Conservation (phyloP, 2,113 vertebrate species). For the Tachysurus fulvidraco region DNA sequence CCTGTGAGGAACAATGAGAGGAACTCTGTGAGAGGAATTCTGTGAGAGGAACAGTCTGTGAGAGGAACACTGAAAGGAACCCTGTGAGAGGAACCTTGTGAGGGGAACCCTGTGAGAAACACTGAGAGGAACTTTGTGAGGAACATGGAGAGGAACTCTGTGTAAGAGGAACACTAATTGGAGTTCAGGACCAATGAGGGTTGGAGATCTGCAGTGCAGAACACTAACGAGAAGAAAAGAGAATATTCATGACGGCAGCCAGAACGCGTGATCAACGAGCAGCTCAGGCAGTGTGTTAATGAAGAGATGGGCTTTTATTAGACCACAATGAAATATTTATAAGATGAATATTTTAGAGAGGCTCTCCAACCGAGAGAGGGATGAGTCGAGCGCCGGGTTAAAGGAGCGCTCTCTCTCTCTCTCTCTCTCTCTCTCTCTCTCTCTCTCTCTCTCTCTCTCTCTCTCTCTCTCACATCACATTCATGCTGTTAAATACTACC, state of each 20-base stretch:
- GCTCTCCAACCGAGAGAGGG: slow-evolving; percentile 42
- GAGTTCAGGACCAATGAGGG: slow-evolving; percentile 35
- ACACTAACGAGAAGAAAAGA: slow-evolving; percentile 29
- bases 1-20: not conserved
- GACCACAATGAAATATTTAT: slow-evolving; percentile 78
- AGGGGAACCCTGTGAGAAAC: not conserved
- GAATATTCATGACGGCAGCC: slow-evolving; percentile 68
- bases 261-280: slow-evolving; percentile 75
- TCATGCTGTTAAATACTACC: slow-evolving; percentile 17
- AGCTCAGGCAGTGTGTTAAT: slow-evolving; percentile 73
- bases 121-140: not conserved
- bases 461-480: not conserved
- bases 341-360: slow-evolving; percentile 77
- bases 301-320: slow-evolving; percentile 78
- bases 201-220: not conserved
- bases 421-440: too few species aligned
- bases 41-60: not conserved
- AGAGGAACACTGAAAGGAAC: not conserved
- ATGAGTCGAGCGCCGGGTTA: not conserved
- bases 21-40: not conserved
- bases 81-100: not conserved
- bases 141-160: not conserved
- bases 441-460: too few species aligned
- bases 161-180: not conserved
- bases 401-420: not conserved